Base-by-base conservation (phyloP, 2,113 vertebrate genomes). In the Notiomystis cincta region DNA sequence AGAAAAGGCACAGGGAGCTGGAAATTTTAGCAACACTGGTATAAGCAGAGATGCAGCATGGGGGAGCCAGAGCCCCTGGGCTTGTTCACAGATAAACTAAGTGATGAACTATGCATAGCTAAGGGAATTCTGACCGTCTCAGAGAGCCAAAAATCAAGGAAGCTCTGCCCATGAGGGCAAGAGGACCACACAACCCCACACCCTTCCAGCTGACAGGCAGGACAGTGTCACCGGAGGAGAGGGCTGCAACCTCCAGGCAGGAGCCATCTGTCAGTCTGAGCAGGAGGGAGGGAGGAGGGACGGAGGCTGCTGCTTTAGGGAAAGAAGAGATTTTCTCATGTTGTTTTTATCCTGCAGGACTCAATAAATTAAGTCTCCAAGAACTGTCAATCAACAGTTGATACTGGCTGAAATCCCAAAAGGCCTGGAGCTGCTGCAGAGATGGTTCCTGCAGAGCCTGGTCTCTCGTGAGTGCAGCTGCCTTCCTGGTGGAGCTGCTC, bases 361-460 rank as follows among this genome's bases (percentile, higher is more conserved):
- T 94, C 94, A 62, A 88, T 67, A 92, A 96, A 92, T 90, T 83
- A 93, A 83, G 89, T 47, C 76, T 42, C 88, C 72, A 72, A 82
- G 67, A 96, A 83, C 58, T 93, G 89, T 92, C 95, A 93, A 81
- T 83, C 94, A 96, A 77, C 71, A 93, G 89, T 47, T 92, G 92
- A 81, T 77, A 90, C 5, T 71, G 79, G 85, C 94, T 95, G 23
- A 62, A 73, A 86, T 92, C 92, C 91, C 82, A 38, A 21, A 88
- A 80, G 82, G 62, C 47, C 37, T 18, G 31, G 96, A 31, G 64
- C 60, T 70, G 87, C 71, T 65, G 61, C 76, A 86, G 82, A 4
- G 42, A 48, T 0, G 8, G 94, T 87, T 90, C 93, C 95, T 80
- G 87, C 72, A 89, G 75, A 85, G 75, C 45, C 75, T 61, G 81